phyloP scores from a whole-genome alignment of 2,113 vertebrate species.

The Pomatorhinus ruficollis region DNA sequence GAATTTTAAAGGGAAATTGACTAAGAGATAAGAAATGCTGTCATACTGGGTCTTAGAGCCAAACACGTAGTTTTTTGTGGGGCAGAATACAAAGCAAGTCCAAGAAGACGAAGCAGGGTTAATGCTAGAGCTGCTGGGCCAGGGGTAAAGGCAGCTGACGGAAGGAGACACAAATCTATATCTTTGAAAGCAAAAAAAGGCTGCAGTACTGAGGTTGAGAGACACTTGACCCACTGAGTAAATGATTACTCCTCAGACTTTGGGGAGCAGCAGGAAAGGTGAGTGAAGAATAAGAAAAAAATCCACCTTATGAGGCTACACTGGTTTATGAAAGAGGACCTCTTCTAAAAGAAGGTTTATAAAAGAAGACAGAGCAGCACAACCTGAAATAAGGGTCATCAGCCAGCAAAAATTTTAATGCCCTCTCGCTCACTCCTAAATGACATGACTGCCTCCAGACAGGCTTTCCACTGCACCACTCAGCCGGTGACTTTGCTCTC shows the following conservation, averaged over 20 bases:
- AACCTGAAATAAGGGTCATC: background rate
- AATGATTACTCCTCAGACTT: background rate
- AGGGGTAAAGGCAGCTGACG: background rate
- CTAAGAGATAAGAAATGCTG: background rate
- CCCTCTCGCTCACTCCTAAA: background rate
- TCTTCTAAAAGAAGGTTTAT: background rate
- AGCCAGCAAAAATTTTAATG: background rate
- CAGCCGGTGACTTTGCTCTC: background rate
- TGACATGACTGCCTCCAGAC: background rate
- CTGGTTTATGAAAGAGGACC: background rate
- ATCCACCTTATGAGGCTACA: background rate
- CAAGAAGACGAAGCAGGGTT: background rate
- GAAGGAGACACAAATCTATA: background rate
- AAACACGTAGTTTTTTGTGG: accelerated
- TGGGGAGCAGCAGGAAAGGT: background rate
- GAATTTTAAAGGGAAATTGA: background rate
- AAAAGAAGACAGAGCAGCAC: background rate
- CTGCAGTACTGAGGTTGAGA: background rate
- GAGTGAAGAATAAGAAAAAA: background rate
- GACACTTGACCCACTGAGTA: background rate
- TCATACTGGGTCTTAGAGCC: background rate
- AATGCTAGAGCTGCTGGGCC: background rate
- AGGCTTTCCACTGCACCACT: background rate
- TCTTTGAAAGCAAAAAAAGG: background rate
- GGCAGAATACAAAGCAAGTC: background rate